phyloP scores from a whole-genome alignment of 2,888 invertebrate genomes.

The Diachrysia chrysitis region DNA sequence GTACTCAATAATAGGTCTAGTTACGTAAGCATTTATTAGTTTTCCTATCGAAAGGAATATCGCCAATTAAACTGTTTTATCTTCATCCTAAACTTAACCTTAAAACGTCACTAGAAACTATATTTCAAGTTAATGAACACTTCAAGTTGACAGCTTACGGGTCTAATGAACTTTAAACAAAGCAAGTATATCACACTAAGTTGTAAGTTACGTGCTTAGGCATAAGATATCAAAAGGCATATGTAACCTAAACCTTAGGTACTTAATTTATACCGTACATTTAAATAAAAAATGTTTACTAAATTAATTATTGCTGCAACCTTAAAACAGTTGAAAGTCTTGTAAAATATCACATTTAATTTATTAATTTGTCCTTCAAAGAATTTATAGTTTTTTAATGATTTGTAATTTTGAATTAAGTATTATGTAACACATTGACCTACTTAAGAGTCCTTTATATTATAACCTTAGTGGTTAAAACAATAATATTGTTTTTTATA shows the following conservation, averaged over 20 bases:
- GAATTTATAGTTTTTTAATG: not conserved
- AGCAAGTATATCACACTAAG: conserved; percentile 21
- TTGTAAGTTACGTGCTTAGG: conserved; percentile 11
- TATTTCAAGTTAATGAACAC: conserved; percentile 31
- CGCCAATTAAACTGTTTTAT: not conserved
- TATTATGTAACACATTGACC: not conserved
- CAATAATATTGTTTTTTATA: no score
- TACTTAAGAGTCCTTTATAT: no score
- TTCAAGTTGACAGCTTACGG: conserved; percentile 18
- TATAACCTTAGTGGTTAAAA: no score
- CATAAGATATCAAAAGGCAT: conserved; percentile 14
- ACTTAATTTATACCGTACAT: not conserved
- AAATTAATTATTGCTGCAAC: not conserved
- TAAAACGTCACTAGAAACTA: conserved; percentile 10
- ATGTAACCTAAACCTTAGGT: not conserved
- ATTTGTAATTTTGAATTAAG: no score
- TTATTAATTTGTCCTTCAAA: not conserved
- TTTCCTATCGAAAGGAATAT: no score
- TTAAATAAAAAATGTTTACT: not conserved
- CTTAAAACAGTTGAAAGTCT: not conserved
- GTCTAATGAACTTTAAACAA: conserved; percentile 37
- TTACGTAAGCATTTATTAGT: no score
- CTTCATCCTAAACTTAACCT: not conserved
- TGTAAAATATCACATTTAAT: not conserved
- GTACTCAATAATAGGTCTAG: no score